Evolutionary conservation across 2,888 invertebrate genomes (phyloP), one percentile per base, ranked within the genome.

Genomic region (Pyralis farinalis): DNA sequence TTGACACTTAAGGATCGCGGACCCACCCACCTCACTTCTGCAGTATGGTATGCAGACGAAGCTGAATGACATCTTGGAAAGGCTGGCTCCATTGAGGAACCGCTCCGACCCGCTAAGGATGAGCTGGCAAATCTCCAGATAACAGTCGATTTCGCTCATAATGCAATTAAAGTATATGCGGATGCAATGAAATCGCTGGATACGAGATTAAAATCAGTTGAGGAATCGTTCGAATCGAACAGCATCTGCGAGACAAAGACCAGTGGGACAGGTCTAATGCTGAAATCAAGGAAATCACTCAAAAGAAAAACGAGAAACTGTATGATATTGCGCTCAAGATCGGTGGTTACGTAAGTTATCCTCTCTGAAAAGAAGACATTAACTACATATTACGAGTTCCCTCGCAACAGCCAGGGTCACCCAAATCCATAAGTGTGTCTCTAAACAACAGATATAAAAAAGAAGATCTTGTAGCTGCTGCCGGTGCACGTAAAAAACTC

Each of bases 301-400:
- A 16, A 6, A 33, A 33, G 8, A 33, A 33, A 33, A 12, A 16
- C 1, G 32, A 33, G 16, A 33, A 33, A 1, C 32, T 33, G 0
- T 33, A 12, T 16, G 20, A 33, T 16, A 12, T 33, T 20, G 20
- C 20, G 1, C 20, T 7, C n/a, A 33, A 33, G n/a, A 12, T 33
- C 3, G 32, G n/a, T 8, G 32, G 16, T 16, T 2, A 16, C 1
- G 20, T 20, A 8, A 3, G 20, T 9, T 8, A 4, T 4, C 20
- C 32, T 6, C 16, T 33, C n/a, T 9, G 16, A 20, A 33, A 33
- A 20, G 32, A 33, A 20, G 20, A 33, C 9, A 16, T 33, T 12
- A 33, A 33, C n/a, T 20, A 16, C n/a, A 20, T 33, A n/a, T 16
- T 20, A 38, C 34, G 37, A 35, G 29, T 34, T 58, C 55, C 58